These are phyloP conservation scores for Nemotelus pantherinus DNA, from an alignment of 2,888 invertebrate genomes.

Conservation along the genomic window DNA sequence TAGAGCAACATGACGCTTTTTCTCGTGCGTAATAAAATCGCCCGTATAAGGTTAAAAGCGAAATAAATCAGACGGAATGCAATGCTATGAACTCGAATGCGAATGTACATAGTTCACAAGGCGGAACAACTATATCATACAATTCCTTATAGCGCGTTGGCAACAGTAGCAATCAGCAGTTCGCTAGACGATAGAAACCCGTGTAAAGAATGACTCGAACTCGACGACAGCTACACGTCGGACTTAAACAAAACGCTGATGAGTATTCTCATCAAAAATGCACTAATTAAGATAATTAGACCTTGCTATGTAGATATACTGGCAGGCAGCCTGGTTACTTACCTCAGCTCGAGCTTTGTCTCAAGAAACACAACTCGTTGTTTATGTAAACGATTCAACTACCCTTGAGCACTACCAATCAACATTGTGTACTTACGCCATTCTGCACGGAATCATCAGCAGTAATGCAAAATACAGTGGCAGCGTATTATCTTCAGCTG, in stretches of 20 bases:
- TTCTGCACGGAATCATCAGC: slow-evolving; percentile 3
- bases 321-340: background rate
- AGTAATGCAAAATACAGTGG: slow-evolving; percentile 1
- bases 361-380: background rate
- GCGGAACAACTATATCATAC: background rate
- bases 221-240: background rate
- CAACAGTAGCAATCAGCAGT: background rate
- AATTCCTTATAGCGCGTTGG: background rate
- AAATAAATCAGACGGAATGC: background rate
- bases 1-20: too few relatives aligned
- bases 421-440: slow-evolving; percentile 14
- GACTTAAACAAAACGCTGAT: background rate
- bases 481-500: background rate
- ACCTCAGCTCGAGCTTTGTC: slow-evolving; percentile 8
- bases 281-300: slow-evolving; percentile 40
- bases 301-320: slow-evolving; percentile 13
- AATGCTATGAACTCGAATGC: background rate
- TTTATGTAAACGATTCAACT: slow-evolving; percentile 25
- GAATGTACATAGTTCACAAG: background rate
- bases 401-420: slow-evolving; percentile 31
- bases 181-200: background rate
- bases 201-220: background rate
- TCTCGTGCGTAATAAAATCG: background rate
- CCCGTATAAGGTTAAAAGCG: slow-evolving; percentile 1
- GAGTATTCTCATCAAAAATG: slow-evolving; percentile 29